Evolutionary conservation across 2,113 vertebrate genomes (phyloP).

Genomic region (Austrofundulus limnaeus): DNA sequence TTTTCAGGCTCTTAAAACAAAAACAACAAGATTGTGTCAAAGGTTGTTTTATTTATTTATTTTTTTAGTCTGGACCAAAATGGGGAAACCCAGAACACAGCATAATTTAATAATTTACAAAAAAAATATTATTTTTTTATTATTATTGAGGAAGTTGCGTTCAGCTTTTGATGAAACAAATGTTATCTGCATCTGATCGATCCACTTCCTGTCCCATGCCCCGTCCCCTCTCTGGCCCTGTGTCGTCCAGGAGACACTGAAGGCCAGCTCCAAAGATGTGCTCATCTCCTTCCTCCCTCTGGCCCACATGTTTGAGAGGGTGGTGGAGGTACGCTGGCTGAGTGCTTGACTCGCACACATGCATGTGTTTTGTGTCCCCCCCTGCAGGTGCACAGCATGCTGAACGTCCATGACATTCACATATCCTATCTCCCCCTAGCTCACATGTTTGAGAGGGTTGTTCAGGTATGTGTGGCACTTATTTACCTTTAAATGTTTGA

Average conservation of each 20-base stretch:
- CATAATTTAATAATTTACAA: too few relatives aligned
- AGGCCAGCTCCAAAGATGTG: constrained; percentile 77
- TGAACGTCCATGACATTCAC: constrained; percentile 82
- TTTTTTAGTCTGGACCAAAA: too few relatives aligned
- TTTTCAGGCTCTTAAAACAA: too few relatives aligned
- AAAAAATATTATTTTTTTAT: too few relatives aligned
- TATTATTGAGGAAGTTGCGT: too few relatives aligned
- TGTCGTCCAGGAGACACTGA: constrained; percentile 69
- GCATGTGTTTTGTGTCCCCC: constrained; percentile 58
- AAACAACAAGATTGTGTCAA: too few relatives aligned
- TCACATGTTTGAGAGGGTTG: constrained; percentile 96
- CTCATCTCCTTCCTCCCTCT: constrained; percentile 96
- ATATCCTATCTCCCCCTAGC: constrained; percentile 96
- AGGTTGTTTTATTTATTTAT: too few relatives aligned
- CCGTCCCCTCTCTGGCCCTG: constrained; percentile 3
- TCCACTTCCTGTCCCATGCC: constrained; percentile 6
- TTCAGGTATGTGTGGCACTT: constrained; percentile 85
- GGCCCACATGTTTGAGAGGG: constrained; percentile 96
- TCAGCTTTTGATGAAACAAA: not conserved
- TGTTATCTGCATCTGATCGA: not conserved
- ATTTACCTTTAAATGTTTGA: constrained; percentile 4
- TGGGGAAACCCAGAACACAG: too few relatives aligned
- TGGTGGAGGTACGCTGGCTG: constrained; percentile 92
- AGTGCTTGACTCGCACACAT: constrained; percentile 39
- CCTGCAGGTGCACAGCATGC: constrained; percentile 81